A percentile compares a stretch with the other conserved stretches of the same genome.
phyloP scores from a whole-genome alignment of 2,113 vertebrate species.

The Lynx canadensis region DNA sequence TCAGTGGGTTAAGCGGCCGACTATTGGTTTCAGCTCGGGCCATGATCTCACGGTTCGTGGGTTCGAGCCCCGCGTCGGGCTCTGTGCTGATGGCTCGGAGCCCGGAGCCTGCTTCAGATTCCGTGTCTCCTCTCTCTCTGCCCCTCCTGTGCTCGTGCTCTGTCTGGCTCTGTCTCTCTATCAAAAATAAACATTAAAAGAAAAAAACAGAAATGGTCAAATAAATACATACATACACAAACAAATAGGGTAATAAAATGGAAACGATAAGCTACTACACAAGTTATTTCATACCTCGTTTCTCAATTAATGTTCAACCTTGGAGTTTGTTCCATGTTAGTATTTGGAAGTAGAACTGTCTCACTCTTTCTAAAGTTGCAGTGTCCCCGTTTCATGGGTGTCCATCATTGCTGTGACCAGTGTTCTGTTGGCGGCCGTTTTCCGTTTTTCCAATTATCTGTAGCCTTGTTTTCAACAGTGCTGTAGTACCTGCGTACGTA shows the following conservation, averaged over 20 bases:
- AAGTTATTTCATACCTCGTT: background rate
- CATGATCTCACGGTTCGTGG: too few relatives aligned
- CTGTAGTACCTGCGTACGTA: background rate
- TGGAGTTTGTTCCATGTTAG: background rate
- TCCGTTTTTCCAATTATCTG: background rate
- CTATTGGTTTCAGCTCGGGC: too few relatives aligned
- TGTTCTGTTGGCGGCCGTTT: background rate
- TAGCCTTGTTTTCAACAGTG: background rate
- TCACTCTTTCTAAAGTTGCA: background rate
- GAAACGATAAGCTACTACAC: background rate
- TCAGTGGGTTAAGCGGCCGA: too few relatives aligned
- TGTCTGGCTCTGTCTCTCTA: too few relatives aligned
- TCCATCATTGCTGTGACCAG: background rate
- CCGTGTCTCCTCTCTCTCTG: too few relatives aligned
- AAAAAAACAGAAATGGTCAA: background rate
- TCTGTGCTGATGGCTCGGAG: too few relatives aligned
- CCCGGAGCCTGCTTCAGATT: too few relatives aligned
- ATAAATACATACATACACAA: background rate
- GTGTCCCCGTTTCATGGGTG: background rate
- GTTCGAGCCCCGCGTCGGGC: too few relatives aligned
- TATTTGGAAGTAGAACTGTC: background rate
- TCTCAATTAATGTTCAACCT: background rate
- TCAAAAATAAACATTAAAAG: background rate
- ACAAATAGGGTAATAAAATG: background rate
- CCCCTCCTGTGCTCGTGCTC: too few relatives aligned